Conservation (phyloP, 2,888 invertebrate genomes). For the Acanthosepion esculentum region DNA sequence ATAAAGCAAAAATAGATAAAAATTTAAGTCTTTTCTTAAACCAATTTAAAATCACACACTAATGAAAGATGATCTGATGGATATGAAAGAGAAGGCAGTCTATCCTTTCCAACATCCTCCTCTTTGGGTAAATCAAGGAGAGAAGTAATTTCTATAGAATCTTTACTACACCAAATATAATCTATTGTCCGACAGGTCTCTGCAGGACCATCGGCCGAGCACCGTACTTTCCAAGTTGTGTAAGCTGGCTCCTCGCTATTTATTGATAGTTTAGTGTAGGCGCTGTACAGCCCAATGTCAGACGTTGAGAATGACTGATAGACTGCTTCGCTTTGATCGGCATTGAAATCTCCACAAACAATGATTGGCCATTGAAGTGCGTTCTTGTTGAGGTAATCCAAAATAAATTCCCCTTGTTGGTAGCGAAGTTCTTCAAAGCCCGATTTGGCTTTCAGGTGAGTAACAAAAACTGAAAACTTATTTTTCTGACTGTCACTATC, state of each 20-base stretch:
- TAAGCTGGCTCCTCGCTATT: conserved; percentile 80
- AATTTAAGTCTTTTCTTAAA: background rate
- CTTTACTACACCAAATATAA: conserved; percentile 77
- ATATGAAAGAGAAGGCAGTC: conserved; percentile 82
- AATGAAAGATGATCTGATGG: conserved; percentile 87
- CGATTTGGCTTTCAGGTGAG: conserved; percentile 84
- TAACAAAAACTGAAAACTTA: conserved; percentile 81
- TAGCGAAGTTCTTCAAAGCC: conserved; percentile 75
- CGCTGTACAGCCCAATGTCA: conserved; percentile 67
- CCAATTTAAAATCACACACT: conserved; percentile 70
- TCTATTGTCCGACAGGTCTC: conserved; percentile 85
- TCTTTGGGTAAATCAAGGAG: conserved; percentile 80
- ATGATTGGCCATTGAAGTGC: conserved; percentile 77
- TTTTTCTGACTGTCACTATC: conserved; percentile 74
- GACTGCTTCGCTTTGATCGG: conserved; percentile 83
- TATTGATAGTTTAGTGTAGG: conserved; percentile 68
- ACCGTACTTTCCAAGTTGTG: conserved; percentile 85
- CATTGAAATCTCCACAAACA: conserved; percentile 86
- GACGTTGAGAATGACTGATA: conserved; percentile 78
- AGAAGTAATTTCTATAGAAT: conserved; percentile 78
- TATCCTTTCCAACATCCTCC: conserved; percentile 81
- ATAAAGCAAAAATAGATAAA: background rate
- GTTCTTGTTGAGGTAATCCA: conserved; percentile 58
- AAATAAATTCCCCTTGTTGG: conserved; percentile 64
- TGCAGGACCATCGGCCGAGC: conserved; percentile 75